Conservation (phyloP, 2,888 invertebrate genomes). For the Eutolmus rufibarbis region DNA sequence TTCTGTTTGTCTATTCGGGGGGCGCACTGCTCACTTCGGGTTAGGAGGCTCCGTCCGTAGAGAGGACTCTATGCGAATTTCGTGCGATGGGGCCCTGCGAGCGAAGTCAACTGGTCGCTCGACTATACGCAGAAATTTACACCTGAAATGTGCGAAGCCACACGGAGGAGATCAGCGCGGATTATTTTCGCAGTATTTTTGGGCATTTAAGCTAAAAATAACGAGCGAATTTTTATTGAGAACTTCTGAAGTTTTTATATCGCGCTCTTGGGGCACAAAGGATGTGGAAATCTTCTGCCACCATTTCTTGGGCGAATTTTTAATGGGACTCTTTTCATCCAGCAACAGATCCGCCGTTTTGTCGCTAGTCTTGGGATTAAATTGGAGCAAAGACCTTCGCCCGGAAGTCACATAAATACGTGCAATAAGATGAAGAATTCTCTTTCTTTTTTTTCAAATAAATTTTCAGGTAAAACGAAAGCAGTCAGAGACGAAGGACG, state of each 20-base stretch:
- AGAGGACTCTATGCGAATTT: background rate
- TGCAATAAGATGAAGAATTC: background rate
- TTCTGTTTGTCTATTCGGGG: background rate
- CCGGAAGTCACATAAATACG: background rate
- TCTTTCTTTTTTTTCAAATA: background rate
- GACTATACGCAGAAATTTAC: background rate
- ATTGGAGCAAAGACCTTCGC: background rate
- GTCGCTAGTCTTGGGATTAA: background rate
- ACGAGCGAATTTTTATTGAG: background rate
- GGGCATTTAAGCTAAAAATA: background rate
- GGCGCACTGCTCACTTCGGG: background rate
- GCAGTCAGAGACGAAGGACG: background rate
- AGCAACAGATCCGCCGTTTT: background rate
- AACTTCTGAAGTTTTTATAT: background rate
- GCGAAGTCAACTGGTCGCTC: background rate
- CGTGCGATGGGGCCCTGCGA: background rate
- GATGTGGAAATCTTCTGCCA: constrained; percentile 1
- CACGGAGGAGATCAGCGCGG: background rate
- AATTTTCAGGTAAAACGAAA: background rate
- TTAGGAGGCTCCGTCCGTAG: background rate
- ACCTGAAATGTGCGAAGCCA: constrained; percentile 1
- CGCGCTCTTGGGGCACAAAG: background rate
- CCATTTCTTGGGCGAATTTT: background rate
- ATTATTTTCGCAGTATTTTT: background rate
- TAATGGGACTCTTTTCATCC: background rate